Conservation (phyloP, 1,140 invertebrate species). For the Ectropis grisescens region DNA sequence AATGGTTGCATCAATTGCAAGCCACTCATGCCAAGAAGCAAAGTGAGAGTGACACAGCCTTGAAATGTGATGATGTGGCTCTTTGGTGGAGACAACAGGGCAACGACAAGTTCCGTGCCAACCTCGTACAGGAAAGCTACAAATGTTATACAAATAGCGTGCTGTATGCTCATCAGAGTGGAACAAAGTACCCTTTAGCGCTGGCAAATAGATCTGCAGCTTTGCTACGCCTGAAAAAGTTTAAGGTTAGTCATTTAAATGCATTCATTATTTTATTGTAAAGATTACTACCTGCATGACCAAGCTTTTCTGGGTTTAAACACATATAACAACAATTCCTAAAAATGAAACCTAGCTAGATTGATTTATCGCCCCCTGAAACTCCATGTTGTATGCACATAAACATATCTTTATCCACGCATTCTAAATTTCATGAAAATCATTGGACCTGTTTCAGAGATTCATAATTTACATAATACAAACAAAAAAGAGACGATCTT, state of each 20-base stretch:
- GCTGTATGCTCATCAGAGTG: slow-evolving; percentile 35
- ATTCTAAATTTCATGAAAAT: no score
- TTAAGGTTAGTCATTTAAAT: slow-evolving; percentile 37
- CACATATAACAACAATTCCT: no score
- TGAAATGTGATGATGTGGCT: slow-evolving; percentile 44
- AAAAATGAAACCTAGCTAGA: no score
- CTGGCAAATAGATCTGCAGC: slow-evolving; percentile 53
- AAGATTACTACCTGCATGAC: no score
- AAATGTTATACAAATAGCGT: slow-evolving; percentile 47
- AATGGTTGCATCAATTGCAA: slow-evolving; percentile 51
- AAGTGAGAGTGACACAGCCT: slow-evolving; percentile 33
- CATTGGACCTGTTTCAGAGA: no score
- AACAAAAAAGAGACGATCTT: no score
- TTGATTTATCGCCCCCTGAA: no score
- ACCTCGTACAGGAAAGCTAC: slow-evolving; percentile 36
- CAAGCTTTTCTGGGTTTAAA: no score
- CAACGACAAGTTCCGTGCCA: slow-evolving; percentile 44
- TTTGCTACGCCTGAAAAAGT: slow-evolving; percentile 35
- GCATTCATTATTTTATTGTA: not conserved
- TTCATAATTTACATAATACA: no score
- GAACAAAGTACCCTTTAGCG: slow-evolving; percentile 39
- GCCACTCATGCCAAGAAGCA: slow-evolving; percentile 28
- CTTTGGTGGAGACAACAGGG: slow-evolving; percentile 41
- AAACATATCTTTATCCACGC: no score
- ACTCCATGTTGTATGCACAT: no score